Base-by-base conservation (phyloP, 2,888 invertebrate genomes). In the Tuberolachnus salignus region DNA sequence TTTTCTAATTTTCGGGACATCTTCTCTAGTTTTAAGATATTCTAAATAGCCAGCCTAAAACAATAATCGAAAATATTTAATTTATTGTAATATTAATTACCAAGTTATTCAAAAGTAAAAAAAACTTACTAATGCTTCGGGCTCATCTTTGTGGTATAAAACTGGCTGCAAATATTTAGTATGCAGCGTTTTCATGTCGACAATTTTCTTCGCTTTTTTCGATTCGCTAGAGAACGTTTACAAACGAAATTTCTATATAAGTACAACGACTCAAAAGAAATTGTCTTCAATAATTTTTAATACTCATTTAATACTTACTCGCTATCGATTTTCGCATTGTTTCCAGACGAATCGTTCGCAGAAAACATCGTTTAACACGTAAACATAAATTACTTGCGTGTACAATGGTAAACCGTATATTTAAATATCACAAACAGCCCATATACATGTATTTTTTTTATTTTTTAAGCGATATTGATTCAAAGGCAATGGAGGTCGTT, bases 71-170 rank as follows among this genome's bases (percentile, higher is more conserved):
- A 21, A 4, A 34, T 16, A 42, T 55, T 55, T 16, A 14, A 42
- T 21, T 55, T 14, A 10, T 42, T 10, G 59, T 46, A 46, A 46
- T 21, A 21, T 3, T n/a, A 53, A n/a, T 23, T 46, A 9, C 23
- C 21, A 16, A 23, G n/a, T n/a, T n/a, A n/a, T n/a, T n/a, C n/a
- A 34, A 1, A 2, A 2, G 1, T 16, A 21, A 34, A 26, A 51
- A 19, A n/a, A 42, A 66, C 19, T 55, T 51, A 74, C 75, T 4
- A 67, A 66, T 19, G 34, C 8, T 78, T 67, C 75, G 34, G 49
- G 19, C 10, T 57, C 14, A 8, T 78, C 21, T 34, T 57, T 67
- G 49, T 59, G 11, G 11, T 21, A 21, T 57, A 34, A 19, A 16
- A 34, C n/a, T 10, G 67, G 16, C 16, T 67, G 42, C 9, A 49